Base-by-base conservation (phyloP, 2,888 invertebrate species). In the Ophion ventricosus region DNA sequence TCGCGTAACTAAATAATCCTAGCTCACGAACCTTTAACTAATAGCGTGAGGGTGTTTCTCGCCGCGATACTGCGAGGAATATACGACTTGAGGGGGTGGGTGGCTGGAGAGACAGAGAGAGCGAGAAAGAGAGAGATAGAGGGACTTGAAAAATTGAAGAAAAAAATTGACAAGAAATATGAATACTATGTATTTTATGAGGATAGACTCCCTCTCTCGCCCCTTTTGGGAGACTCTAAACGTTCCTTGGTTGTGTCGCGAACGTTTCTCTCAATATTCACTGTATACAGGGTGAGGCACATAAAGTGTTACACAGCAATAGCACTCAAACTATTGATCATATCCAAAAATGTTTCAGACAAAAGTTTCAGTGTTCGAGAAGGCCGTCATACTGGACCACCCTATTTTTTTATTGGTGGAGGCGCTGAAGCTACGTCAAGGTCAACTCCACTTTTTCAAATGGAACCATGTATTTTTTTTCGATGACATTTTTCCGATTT, bases 171-270 rank as follows among this genome's bases (percentile, higher is more conserved):
- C 56, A 72, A 81, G 83, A 78, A 78, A 72, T 66, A 83, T 70
- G 80, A 84, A 80, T 75, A 74, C 63, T 49, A 23, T 78, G 56
- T 74, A 82, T 82, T 82, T 82, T 79, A 82, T 82, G 74, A 61
- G 61, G 54, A 25, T 26, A 64, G 69, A 25, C 11, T 54, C 61
- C 11, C 14, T n/a, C 26, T 26, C 35, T 14, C 25, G 25, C 54
- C 11, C 29, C 63, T 2, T 26, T 63, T 73, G 56, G 61, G 7
- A 61, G 61, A 43, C 49, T 75, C 57, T 83, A 70, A 79, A 83
- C 70, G 74, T 70, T 83, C 35, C 64, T 57, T 61, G 54, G 59
- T 40, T 7, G 61, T 64, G 70, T 70, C 64, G 29, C 49, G 70
- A 61, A 26, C 26, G n/a, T 70, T 70, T 54, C 29, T 49, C 26